These are phyloP conservation scores for Pyrocoelia pectoralis DNA, from an alignment of 2,888 invertebrate species.

Conservation along the genomic window DNA sequence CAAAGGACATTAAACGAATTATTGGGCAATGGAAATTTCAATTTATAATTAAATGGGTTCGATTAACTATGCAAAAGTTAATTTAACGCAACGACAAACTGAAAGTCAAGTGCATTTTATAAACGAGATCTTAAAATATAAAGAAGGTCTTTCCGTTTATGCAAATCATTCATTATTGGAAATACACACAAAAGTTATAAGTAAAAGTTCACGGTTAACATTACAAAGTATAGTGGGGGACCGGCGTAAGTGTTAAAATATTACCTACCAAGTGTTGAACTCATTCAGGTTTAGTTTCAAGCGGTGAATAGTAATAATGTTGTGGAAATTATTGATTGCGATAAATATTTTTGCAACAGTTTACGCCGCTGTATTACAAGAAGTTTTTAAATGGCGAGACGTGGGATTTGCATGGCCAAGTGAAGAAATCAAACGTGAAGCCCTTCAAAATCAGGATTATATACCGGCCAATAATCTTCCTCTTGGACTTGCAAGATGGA, in stretches of 20 bases:
- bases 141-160: constrained; percentile 14
- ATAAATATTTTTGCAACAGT: constrained; percentile 34
- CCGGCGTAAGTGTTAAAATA: not conserved
- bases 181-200: not conserved
- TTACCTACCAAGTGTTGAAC: not conserved
- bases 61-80: not conserved
- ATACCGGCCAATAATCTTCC: constrained; percentile 73
- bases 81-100: not conserved
- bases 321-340: constrained; percentile 16
- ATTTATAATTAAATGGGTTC: not conserved
- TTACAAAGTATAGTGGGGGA: not conserved
- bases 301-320: constrained; percentile 17
- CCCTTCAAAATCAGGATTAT: constrained; percentile 68
- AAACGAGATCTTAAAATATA: constrained; percentile 7
- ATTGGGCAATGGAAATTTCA: no score
- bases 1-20: no score
- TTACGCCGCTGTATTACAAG: constrained; percentile 65
- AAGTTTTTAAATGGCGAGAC: constrained; percentile 75
- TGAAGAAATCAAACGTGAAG: constrained; percentile 65
- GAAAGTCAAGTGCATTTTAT: constrained; percentile 18
- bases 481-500: constrained; percentile 75
- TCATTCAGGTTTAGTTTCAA: constrained; percentile 24
- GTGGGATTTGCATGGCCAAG: constrained; percentile 73
- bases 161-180: not conserved
- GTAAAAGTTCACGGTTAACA: constrained; percentile 25